These are phyloP conservation scores for Nysson spinosus DNA, from an alignment of 2,888 invertebrate genomes.

Conservation along the genomic window DNA sequence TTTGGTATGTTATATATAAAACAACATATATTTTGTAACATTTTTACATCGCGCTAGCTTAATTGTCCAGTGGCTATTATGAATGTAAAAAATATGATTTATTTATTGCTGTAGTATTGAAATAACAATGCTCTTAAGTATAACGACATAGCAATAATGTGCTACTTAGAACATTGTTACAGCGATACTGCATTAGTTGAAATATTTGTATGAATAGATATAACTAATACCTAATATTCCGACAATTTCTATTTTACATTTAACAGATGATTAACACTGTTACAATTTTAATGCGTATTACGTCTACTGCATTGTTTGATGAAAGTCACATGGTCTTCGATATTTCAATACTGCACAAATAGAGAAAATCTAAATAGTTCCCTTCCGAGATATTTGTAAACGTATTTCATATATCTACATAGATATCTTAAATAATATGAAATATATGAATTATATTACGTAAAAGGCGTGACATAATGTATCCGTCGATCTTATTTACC, in stretches of 20 bases:
- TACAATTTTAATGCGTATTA: conserved; percentile 40
- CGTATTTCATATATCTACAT: conserved; percentile 14
- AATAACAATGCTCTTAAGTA: conserved; percentile 11
- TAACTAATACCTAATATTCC: conserved; percentile 34
- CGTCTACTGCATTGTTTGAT: conserved; percentile 19
- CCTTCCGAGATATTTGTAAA: conserved; percentile 11
- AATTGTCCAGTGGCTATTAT: conserved; percentile 2
- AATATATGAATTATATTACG: too few species aligned
- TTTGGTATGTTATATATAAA: conserved; percentile 35
- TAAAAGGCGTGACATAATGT: background rate
- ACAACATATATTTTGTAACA: conserved; percentile 36
- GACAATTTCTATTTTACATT: conserved; percentile 28
- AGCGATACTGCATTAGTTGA: conserved; percentile 20
- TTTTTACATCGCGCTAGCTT: conserved; percentile 19
- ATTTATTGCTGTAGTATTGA: conserved; percentile 23
- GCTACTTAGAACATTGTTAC: conserved; percentile 9
- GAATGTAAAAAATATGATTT: conserved; percentile 17
- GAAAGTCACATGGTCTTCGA: conserved; percentile 3
- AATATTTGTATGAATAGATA: conserved; percentile 37
- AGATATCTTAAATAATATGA: too few species aligned
- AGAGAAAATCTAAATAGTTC: conserved; percentile 21
- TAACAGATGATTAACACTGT: conserved; percentile 19
- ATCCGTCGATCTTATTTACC: conserved; percentile 4
- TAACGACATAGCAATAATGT: too few species aligned
- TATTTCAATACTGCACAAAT: conserved; percentile 41